phyloP scores from a whole-genome alignment of 2,888 invertebrate genomes.

The Aphidoletes aphidimyza region DNA sequence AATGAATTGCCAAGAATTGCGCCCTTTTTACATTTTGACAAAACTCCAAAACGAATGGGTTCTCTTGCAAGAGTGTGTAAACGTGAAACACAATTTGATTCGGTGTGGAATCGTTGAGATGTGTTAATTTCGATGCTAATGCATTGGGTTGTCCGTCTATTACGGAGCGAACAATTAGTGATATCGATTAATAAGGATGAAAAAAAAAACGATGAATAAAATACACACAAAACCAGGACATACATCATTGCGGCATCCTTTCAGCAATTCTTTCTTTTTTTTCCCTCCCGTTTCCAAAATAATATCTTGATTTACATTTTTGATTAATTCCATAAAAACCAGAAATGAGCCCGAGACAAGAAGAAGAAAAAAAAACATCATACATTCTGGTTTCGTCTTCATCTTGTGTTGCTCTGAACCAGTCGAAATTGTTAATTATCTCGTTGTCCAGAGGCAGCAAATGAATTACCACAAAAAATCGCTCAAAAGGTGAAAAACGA shows the following conservation, averaged over 20 bases:
- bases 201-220: neutral
- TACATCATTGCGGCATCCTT: neutral
- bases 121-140: too few relatives aligned
- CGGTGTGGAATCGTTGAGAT: too few relatives aligned
- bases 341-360: too few relatives aligned
- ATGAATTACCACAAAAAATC: neutral
- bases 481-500: neutral
- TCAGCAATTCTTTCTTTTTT: neutral
- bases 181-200: neutral
- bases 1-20: too few relatives aligned
- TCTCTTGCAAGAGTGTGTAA: too few relatives aligned
- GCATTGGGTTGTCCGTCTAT: too few relatives aligned
- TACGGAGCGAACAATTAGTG: neutral
- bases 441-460: neutral
- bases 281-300: neutral
- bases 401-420: neutral
- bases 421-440: conserved; percentile 14
- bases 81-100: too few relatives aligned
- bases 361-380: neutral
- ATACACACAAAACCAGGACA: too few relatives aligned
- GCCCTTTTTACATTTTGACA: too few relatives aligned
- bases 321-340: conserved; percentile 28
- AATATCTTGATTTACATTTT: conserved; percentile 34
- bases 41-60: too few relatives aligned
- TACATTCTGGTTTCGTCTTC: neutral